These are phyloP conservation scores for Perdita meconis DNA, from an alignment of 2,888 invertebrate species.

Conservation along the genomic window DNA sequence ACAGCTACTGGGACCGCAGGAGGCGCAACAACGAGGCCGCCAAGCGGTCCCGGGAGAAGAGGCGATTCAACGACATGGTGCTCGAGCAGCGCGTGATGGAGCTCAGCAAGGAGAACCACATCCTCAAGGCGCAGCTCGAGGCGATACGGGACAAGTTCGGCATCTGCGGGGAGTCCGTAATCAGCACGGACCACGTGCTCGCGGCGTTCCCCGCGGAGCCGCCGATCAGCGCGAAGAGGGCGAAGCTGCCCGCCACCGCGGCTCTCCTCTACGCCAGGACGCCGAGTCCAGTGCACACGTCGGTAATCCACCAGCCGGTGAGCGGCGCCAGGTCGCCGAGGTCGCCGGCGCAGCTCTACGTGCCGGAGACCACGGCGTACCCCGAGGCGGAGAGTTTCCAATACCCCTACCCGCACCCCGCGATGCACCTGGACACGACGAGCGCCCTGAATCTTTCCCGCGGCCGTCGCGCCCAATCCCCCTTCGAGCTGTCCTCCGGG, in stretches of 20 bases:
- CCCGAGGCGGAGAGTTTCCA: constrained; percentile 85
- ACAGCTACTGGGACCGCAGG: constrained; percentile 98
- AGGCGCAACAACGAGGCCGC: constrained; percentile 99
- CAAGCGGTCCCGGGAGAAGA: constrained; percentile 97
- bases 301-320: constrained; percentile 87
- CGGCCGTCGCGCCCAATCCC: constrained; percentile 87
- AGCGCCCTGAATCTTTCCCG: constrained; percentile 90
- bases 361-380: constrained; percentile 80
- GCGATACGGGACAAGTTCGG: constrained; percentile 97
- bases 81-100: constrained; percentile 97
- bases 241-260: constrained; percentile 84
- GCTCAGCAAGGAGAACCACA: constrained; percentile 97
- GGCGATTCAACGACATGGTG: constrained; percentile 98
- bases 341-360: constrained; percentile 81
- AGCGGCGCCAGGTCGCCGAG: constrained; percentile 81
- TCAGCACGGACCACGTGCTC: constrained; percentile 95
- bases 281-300: constrained; percentile 86
- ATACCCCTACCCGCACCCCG: constrained; percentile 85
- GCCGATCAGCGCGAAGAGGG: constrained; percentile 92
- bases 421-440: constrained; percentile 86
- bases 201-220: constrained; percentile 94
- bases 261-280: constrained; percentile 86
- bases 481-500: constrained; percentile 92
- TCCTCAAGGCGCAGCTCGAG: constrained; percentile 95
- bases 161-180: constrained; percentile 93